Evolutionary conservation across 2,113 vertebrate genomes (phyloP), one percentile per base, ranked within the genome.

Genomic region (Orthonyx spaldingii): DNA sequence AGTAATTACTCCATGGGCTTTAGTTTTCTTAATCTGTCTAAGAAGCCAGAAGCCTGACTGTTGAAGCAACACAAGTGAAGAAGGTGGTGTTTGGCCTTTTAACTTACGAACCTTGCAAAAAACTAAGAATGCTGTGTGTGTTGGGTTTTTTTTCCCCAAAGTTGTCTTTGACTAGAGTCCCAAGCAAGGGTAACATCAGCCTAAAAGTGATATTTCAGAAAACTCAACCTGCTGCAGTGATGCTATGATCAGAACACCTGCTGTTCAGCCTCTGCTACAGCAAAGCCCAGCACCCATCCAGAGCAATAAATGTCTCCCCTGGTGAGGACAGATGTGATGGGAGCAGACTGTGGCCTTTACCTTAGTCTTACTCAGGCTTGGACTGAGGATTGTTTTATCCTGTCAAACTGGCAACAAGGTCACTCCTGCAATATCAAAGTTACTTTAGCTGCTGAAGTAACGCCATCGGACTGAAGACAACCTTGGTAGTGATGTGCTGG

Each of bases 71-170:
- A 59, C 11, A 68, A 52, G 5, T 17, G 16, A 53, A 27, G 32
- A 87, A 56, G 17, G 16, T 64, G 39, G 12, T 64, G 11, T 78
- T 95, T 77, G 55, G 23, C 42, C 32, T 76, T 80, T 30, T 57
- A 72, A 71, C 11, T 69, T 64, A 49, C 0, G 9, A 33, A 66
- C 42, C 37, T 53, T 18, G 16, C 39, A 90, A 77, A 72, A 69
- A 76, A 20, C 16, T 61, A 64, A 71, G 57, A 47, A 68, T 33
- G 1, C 18, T 53, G 1, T 55, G 12, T 46, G 11, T 47, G 19
- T 23, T 28, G 3, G 1, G 2, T 3, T 32, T 27, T 20, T n/a
- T 16, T 6, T 18, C 5, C 10, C 3, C 3, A 18, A 33, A 66
- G 9, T 21, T 78, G 14, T 56, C 30, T 63, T 74, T 78, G 47